These are phyloP conservation scores for Melangyna quadrimaculata DNA, from an alignment of 2,888 invertebrate species.

Conservation along the genomic window DNA sequence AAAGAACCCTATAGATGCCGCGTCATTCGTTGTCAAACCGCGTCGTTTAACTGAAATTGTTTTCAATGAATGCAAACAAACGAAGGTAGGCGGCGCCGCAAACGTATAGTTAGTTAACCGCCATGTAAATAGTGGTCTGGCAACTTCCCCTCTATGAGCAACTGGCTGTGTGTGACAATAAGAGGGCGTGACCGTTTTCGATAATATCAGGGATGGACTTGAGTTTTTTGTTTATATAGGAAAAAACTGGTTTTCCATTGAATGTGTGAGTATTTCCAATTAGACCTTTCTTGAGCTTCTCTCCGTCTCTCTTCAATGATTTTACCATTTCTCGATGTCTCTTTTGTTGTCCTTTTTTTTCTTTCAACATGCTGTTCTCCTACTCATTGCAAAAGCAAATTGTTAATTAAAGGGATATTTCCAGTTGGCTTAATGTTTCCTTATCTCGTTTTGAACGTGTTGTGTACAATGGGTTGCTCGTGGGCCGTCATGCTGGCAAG, in stretches of 20 bases:
- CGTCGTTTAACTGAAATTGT: slow-evolving; percentile 76
- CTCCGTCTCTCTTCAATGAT: not conserved
- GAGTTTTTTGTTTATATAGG: slow-evolving; percentile 35
- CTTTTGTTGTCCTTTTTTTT: not conserved
- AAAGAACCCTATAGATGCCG: slow-evolving; percentile 61
- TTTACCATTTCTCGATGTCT: not conserved
- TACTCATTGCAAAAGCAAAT: slow-evolving; percentile 22
- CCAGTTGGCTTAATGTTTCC: slow-evolving; percentile 68
- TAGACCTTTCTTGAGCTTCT: slow-evolving; percentile 5
- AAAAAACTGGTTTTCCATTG: slow-evolving; percentile 36
- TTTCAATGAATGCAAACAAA: slow-evolving; percentile 68
- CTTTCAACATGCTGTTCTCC: slow-evolving; percentile 11
- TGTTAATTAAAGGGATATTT: slow-evolving; percentile 67
- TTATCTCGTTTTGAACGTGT: slow-evolving; percentile 38
- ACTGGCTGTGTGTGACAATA: slow-evolving; percentile 41
- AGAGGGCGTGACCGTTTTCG: slow-evolving; percentile 31
- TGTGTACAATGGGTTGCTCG: not conserved
- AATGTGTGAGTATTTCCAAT: slow-evolving; percentile 44
- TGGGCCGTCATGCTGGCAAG: not conserved
- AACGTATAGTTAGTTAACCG: slow-evolving; percentile 47
- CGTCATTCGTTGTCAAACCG: slow-evolving; percentile 76
- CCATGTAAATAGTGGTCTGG: slow-evolving; percentile 49
- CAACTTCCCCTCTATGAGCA: slow-evolving; percentile 61
- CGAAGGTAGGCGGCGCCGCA: slow-evolving; percentile 69
- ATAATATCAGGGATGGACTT: slow-evolving; percentile 50